These are phyloP conservation scores for Linepithema humile DNA, from an alignment of 1,140 invertebrate species.

Conservation along the genomic window DNA sequence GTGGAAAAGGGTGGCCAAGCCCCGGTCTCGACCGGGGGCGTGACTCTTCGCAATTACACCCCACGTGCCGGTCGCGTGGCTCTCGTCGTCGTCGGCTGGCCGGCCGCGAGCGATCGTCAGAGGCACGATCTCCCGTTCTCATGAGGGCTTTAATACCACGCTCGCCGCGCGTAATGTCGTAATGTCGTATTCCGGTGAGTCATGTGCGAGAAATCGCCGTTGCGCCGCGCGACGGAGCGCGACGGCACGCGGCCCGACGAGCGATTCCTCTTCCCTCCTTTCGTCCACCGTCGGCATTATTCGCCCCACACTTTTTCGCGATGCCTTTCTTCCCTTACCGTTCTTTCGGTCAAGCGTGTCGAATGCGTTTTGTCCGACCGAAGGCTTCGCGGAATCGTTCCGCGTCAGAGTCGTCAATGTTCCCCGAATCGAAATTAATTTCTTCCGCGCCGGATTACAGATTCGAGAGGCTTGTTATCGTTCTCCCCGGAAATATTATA, in stretches of 20 bases:
- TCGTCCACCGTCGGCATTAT: constrained; percentile 12
- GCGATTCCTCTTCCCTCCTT: constrained; percentile 49
- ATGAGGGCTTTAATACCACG: constrained; percentile 62
- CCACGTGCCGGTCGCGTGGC: constrained; percentile 80
- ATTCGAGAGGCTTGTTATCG: background rate
- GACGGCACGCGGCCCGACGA: constrained; percentile 80
- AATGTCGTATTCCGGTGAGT: constrained; percentile 77
- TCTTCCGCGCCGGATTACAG: background rate
- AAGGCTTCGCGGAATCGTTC: background rate
- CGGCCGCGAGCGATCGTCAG: constrained; percentile 39
- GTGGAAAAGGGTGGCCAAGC: constrained; percentile 22
- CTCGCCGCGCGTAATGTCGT: constrained; percentile 70
- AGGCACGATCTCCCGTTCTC: constrained; percentile 48
- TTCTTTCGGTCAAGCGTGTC: background rate
- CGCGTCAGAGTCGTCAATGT: background rate
- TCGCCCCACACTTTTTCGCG: background rate
- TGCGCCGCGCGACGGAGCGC: constrained; percentile 73
- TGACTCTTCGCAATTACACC: constrained; percentile 64
- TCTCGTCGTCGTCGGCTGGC: too few species aligned
- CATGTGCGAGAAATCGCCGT: constrained; percentile 81
- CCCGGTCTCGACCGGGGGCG: constrained; percentile 39
- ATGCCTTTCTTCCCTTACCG: background rate
- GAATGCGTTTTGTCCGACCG: constrained; percentile 21
- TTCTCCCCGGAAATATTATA: background rate
- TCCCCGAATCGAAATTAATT: background rate